Evolutionary conservation across 2,113 vertebrate species (phyloP).

Genomic region (Mustela nigripes): DNA sequence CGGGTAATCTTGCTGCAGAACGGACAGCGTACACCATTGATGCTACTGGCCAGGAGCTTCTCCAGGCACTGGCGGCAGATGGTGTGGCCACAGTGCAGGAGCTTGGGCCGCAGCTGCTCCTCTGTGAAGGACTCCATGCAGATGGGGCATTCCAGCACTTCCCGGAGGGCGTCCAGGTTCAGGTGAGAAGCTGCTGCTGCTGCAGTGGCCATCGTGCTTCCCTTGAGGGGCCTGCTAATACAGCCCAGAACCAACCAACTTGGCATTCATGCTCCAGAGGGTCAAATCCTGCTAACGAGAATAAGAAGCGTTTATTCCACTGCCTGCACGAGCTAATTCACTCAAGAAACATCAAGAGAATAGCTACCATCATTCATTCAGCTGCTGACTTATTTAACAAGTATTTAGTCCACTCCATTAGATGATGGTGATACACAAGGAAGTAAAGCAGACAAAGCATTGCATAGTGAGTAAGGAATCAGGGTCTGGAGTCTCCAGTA

Average conservation of each 20-base stretch:
- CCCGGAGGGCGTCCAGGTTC: conserved; percentile 95
- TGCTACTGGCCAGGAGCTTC: conserved; percentile 96
- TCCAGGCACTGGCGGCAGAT: conserved; percentile 97
- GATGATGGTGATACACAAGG: not conserved
- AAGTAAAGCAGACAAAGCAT: not conserved
- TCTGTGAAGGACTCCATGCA: conserved; percentile 97
- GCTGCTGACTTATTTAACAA: not conserved
- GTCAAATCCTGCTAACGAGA: conserved; percentile 75
- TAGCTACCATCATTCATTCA: conserved; percentile 18
- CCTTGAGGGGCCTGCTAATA: not conserved
- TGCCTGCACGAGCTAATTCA: conserved; percentile 12
- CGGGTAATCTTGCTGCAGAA: conserved; percentile 98
- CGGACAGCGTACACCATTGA: conserved; percentile 97
- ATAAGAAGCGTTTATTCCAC: conserved; percentile 72
- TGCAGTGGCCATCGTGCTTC: conserved; percentile 88
- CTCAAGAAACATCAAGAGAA: conserved; percentile 46
- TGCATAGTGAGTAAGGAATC: not conserved
- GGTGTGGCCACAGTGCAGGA: conserved; percentile 97
- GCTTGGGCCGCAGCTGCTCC: conserved; percentile 95
- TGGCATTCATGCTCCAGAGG: conserved; percentile 77
- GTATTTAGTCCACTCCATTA: not conserved
- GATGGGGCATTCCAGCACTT: conserved; percentile 97
- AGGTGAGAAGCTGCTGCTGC: conserved; percentile 89
- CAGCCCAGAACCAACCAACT: not conserved
- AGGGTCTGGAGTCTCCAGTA: not conserved